Evolutionary conservation across 2,888 invertebrate species (phyloP).

Genomic region (Spilarctia lutea): DNA sequence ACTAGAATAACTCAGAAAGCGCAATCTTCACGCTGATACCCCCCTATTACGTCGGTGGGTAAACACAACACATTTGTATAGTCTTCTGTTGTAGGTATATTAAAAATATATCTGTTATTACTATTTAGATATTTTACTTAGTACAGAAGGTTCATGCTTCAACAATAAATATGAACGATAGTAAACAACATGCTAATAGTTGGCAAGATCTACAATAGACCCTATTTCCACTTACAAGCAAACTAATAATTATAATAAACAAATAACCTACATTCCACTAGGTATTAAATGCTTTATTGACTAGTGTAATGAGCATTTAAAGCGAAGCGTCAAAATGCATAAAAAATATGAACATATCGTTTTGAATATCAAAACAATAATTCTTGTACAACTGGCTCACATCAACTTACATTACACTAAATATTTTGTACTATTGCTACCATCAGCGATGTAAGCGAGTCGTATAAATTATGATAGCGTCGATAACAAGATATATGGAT

Average conservation of each 20-base stretch:
- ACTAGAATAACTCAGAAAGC: conserved; percentile 24
- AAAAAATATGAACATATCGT: conserved; percentile 57
- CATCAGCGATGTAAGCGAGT: conserved; percentile 57
- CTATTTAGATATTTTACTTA: conserved; percentile 13
- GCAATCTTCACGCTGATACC: conserved; percentile 16
- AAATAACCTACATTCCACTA: conserved; percentile 47
- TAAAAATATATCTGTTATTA: conserved; percentile 22
- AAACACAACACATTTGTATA: conserved; percentile 25
- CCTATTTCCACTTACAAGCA: conserved; percentile 39
- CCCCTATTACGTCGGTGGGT: conserved; percentile 24
- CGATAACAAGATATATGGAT: conserved; percentile 56
- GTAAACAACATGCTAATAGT: conserved; percentile 51
- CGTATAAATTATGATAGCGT: conserved; percentile 33
- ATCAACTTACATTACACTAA: conserved; percentile 50
- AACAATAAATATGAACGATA: conserved; percentile 36
- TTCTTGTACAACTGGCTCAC: conserved; percentile 63
- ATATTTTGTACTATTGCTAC: conserved; percentile 58
- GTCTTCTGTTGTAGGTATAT: conserved; percentile 18
- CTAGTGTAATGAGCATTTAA: conserved; percentile 58
- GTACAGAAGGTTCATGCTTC: conserved; percentile 37
- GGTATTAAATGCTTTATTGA: conserved; percentile 52
- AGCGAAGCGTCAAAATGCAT: conserved; percentile 71
- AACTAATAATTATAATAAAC: conserved; percentile 39
- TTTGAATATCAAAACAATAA: conserved; percentile 52
- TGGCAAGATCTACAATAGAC: conserved; percentile 41